Percentiles rank a stretch among this genome's conserved stretches.
Evolutionary conservation across 2,888 invertebrate genomes (phyloP).

Genomic region (Geotrupes spiniger): DNA sequence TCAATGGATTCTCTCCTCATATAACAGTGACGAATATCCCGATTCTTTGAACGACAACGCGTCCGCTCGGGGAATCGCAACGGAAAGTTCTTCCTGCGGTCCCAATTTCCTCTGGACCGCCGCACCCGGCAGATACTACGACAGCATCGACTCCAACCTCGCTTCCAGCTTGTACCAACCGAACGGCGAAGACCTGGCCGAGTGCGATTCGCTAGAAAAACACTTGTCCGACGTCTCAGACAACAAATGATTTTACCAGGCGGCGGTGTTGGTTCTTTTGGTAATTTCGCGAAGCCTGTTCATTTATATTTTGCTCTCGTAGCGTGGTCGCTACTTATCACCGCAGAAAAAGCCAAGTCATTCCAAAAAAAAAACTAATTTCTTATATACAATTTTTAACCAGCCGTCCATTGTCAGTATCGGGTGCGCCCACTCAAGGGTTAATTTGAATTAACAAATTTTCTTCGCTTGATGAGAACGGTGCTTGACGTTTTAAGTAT

Average conservation of each 20-base stretch:
- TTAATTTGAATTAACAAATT: slow-evolving; percentile 36
- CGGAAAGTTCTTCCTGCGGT: slow-evolving; percentile 38
- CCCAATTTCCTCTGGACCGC: slow-evolving; percentile 58
- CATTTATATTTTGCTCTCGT: too few relatives aligned
- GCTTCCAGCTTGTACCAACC: slow-evolving; percentile 50
- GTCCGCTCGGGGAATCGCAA: slow-evolving; percentile 42
- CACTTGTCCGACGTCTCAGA: slow-evolving; percentile 34
- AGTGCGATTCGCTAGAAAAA: slow-evolving; percentile 58
- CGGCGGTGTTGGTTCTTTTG: background rate
- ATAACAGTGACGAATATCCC: slow-evolving; percentile 47
- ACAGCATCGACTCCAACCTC: slow-evolving; percentile 62
- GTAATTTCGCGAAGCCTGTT: background rate
- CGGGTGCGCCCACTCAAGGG: slow-evolving; percentile 30
- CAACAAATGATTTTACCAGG: slow-evolving; percentile 15
- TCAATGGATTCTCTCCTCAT: slow-evolving; percentile 51
- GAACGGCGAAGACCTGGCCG: slow-evolving; percentile 56
- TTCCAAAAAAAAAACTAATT: too few relatives aligned
- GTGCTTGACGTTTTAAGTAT: slow-evolving; percentile 28
- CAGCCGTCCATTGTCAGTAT: too few relatives aligned
- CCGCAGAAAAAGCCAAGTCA: too few relatives aligned
- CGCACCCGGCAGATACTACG: slow-evolving; percentile 56
- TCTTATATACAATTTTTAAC: too few relatives aligned
- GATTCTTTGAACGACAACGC: slow-evolving; percentile 53
- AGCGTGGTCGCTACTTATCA: too few relatives aligned
- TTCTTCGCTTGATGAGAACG: slow-evolving; percentile 31